Conservation (phyloP, 2,797 vertebrate species). For the Helicolenus hilgendorfi region DNA sequence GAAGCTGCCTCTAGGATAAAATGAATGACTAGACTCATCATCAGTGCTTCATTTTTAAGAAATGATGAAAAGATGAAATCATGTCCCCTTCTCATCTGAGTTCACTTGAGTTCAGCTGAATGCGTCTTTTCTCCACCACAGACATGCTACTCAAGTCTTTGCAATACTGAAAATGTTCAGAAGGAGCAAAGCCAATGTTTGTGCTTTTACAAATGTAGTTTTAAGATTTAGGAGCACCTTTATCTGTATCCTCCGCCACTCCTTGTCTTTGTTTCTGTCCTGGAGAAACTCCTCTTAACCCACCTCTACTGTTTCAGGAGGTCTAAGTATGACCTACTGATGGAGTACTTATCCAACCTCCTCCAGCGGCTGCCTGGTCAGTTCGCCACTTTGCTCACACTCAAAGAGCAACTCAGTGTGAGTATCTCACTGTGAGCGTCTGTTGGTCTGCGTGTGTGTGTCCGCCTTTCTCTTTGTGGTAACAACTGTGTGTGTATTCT, state of each 20-base stretch:
- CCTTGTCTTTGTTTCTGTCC: neutral
- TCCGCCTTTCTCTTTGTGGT: neutral
- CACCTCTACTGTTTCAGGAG: slow-evolving; percentile 86
- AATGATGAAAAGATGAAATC: neutral
- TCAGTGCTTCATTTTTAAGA: neutral
- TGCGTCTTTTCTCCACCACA: neutral
- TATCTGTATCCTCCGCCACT: neutral
- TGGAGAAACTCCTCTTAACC: neutral
- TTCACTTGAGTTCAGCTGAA: neutral
- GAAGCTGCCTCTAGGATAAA: neutral
- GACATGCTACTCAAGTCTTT: neutral
- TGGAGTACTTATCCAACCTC: slow-evolving; percentile 93
- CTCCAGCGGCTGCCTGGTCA: slow-evolving; percentile 89
- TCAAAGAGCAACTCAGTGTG: slow-evolving; percentile 92
- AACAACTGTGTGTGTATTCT: neutral
- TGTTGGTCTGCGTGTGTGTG: neutral
- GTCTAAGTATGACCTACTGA: slow-evolving; percentile 95
- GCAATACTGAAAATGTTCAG: neutral
- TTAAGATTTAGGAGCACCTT: neutral
- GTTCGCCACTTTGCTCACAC: slow-evolving; percentile 86
- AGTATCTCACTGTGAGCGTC: slow-evolving; percentile 60
- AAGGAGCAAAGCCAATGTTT: neutral
- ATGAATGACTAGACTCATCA: neutral
- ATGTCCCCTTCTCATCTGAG: neutral
- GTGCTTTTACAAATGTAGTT: neutral